Evolutionary conservation across 30 jellyfish, hydroid and myxozoan genomes (phyloP), one percentile per base, ranked within the genome.

Genomic region (Aurelia aurita): DNA sequence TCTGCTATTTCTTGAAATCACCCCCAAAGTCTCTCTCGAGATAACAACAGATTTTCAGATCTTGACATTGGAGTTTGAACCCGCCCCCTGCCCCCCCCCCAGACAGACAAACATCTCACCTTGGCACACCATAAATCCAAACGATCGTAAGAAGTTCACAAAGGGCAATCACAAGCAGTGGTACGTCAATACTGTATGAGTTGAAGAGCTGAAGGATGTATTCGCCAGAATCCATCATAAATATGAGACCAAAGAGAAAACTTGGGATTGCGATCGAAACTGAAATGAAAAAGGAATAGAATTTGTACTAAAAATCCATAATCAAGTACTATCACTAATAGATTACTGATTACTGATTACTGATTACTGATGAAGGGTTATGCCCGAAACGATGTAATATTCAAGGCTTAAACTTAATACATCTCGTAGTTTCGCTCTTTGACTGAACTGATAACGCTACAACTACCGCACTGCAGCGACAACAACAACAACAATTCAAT

Each of bases 161-260:
- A 53, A 86, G 72, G 45, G 95, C 98, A 15, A 91, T 75, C 27
- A 79, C 87, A 15, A 85, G 72, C 57, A 85, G 74, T 5, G 98
- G 96, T 5, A 91, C 77, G 53, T 91, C 98, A 46, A 85, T 79
- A 45, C 96, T 81, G 88, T 74, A 91, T 18, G 95, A 65, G 63
- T 86, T 91, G 80, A 82, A 68, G 79, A 91, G 82, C 79, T 91
- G 98, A 32, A 91, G 76, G 6, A 73, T 70, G 54, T 91, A 91
- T 80, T 91, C 98, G 21, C 98, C 98, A n/a, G 96, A 76, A 43
- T 79, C 74, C 53, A 58, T 82, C 64, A 79, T 73, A 79, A 73
- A 91, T 16, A 75, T 62, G 9, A 91, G 88, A 54, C 96, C 96
- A 55, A 77, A 54, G 57, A 86, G 80, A 66, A 58, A 79, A 26